Conservation (phyloP, 2,797 vertebrate species). For the Poeciliopsis paucimaculata region DNA sequence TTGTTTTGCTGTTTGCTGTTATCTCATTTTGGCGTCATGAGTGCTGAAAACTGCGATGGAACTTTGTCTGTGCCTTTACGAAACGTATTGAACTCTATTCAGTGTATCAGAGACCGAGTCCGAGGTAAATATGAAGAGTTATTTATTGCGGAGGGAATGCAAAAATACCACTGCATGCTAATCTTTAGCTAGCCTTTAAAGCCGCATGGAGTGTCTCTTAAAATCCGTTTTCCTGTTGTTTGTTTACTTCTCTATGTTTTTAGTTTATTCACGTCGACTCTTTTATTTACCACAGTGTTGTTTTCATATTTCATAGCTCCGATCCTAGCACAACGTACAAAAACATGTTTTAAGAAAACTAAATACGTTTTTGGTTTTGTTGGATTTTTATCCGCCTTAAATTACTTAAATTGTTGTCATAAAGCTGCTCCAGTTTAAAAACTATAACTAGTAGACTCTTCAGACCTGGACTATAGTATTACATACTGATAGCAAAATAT, state of each 20-base stretch:
- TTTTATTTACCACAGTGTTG: background rate
- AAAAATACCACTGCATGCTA: background rate
- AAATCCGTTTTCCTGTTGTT: background rate
- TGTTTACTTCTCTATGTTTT: background rate
- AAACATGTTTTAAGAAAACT: background rate
- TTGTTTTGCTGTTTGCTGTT: background rate
- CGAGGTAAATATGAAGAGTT: conserved; percentile 59
- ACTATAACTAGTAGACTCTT: background rate
- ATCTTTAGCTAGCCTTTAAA: conserved; percentile 14
- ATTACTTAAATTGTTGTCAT: background rate
- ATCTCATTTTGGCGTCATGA: conserved; percentile 56
- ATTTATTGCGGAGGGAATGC: background rate
- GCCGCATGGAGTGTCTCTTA: background rate
- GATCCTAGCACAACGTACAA: background rate
- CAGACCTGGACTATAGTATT: no score
- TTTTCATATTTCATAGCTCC: background rate
- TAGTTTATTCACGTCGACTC: background rate
- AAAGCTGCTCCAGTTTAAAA: background rate
- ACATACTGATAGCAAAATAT: no score
- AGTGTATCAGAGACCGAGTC: conserved; percentile 74
- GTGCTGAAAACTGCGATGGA: conserved; percentile 46
- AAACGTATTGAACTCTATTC: conserved; percentile 75
- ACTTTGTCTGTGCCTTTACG: conserved; percentile 64
- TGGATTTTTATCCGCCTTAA: background rate
- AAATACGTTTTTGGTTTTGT: background rate